Conservation (phyloP, 2,888 invertebrate genomes). For the Athripsodes cinereus region DNA sequence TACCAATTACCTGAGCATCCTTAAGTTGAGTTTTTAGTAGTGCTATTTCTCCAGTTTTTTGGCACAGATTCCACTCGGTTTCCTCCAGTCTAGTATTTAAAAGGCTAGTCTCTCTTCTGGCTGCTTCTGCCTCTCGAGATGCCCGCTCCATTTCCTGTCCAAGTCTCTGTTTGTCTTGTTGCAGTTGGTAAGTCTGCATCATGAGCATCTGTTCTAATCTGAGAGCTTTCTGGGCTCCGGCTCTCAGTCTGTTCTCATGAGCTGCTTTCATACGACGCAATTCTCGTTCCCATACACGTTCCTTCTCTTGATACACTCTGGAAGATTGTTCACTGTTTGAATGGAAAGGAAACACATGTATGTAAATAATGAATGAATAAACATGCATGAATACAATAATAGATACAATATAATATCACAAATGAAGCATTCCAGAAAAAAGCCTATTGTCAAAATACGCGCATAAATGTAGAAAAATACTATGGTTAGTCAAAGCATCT, state of each 20-base stretch:
- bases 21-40: conserved; percentile 75
- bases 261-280: conserved; percentile 54
- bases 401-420: neutral
- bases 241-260: conserved; percentile 59
- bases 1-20: conserved; percentile 62
- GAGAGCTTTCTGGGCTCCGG: conserved; percentile 56
- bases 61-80: conserved; percentile 74
- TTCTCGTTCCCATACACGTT: conserved; percentile 63
- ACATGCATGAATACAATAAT: neutral
- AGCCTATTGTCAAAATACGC: too few relatives aligned
- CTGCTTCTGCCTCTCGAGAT: conserved; percentile 44
- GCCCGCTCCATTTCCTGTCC: conserved; percentile 54
- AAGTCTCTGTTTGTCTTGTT: conserved; percentile 56
- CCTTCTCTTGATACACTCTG: conserved; percentile 56
- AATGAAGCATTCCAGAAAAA: too few relatives aligned
- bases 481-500: too few relatives aligned
- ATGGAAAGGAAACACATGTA: conserved; percentile 21
- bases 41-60: conserved; percentile 71
- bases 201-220: conserved; percentile 66
- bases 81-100: conserved; percentile 66
- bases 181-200: conserved; percentile 66
- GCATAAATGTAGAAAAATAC: too few relatives aligned
- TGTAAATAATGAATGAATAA: conserved; percentile 2
- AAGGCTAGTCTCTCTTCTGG: conserved; percentile 55
- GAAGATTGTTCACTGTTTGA: conserved; percentile 29